These are phyloP conservation scores for Drosophila macrothrix DNA, from an alignment of 2,888 invertebrate genomes.

Conservation along the genomic window DNA sequence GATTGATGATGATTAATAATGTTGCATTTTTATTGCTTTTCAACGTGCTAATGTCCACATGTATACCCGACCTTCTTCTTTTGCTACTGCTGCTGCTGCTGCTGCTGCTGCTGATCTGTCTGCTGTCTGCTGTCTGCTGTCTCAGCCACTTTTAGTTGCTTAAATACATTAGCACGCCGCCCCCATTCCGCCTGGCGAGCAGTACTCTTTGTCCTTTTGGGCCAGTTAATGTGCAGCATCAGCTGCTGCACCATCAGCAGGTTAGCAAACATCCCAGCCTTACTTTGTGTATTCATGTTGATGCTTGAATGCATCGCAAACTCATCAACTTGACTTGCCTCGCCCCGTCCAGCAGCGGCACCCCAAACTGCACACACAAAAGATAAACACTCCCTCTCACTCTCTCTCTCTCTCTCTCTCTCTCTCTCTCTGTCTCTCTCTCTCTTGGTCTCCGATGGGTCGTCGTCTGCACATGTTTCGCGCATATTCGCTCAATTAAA, in stretches of 20 bases:
- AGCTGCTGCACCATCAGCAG: conserved; percentile 45
- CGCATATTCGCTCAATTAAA: conserved; percentile 81
- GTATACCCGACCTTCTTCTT: background rate
- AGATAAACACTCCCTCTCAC: conserved; percentile 3
- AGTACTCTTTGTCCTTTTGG: conserved; percentile 17
- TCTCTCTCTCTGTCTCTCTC: background rate
- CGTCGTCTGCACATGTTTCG: conserved; percentile 62
- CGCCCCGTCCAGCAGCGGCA: background rate
- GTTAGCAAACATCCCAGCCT: conserved; percentile 31
- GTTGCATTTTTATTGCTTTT: conserved; percentile 84
- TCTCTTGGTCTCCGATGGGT: conserved; percentile 7
- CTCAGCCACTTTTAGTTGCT: conserved; percentile 49
- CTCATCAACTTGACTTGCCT: conserved; percentile 60
- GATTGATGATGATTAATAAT: conserved; percentile 85
- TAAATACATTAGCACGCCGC: conserved; percentile 62
- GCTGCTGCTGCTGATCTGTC: background rate
- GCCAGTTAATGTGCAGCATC: conserved; percentile 57
- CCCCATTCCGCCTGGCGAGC: conserved; percentile 11
- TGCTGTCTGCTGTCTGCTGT: conserved; percentile 30
- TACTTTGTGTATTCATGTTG: conserved; percentile 66
- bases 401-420: background rate
- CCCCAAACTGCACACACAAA: background rate
- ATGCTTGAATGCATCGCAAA: conserved; percentile 78
- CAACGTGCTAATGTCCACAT: conserved; percentile 52
- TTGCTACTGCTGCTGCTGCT: background rate